These are phyloP conservation scores for Acronicta alni DNA, from an alignment of 2,888 invertebrate species.

Conservation along the genomic window DNA sequence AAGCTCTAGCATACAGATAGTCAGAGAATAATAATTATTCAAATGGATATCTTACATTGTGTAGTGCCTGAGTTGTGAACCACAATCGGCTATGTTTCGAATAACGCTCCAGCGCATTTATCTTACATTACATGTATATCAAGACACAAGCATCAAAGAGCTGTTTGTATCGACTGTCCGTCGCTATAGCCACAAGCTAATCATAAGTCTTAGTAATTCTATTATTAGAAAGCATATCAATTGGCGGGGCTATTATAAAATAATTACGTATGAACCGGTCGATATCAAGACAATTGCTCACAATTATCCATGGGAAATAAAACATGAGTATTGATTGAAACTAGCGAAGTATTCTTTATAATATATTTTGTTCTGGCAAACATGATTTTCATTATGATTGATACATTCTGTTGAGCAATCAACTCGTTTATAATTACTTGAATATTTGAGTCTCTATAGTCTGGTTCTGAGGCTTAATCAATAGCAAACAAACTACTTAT, in stretches of 20 bases:
- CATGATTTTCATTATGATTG: conserved; percentile 3
- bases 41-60: no score
- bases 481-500: no score
- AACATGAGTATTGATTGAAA: conserved; percentile 33
- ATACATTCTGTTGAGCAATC: background rate
- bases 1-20: no score
- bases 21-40: no score
- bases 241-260: conserved; percentile 53
- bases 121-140: background rate
- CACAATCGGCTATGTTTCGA: no score
- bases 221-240: conserved; percentile 53
- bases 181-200: conserved; percentile 12
- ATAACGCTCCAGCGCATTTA: no score
- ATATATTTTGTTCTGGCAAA: background rate
- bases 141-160: background rate
- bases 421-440: background rate
- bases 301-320: conserved; percentile 58
- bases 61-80: no score
- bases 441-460: no score
- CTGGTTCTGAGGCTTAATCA: no score
- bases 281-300: conserved; percentile 58
- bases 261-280: conserved; percentile 56
- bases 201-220: conserved; percentile 30
- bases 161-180: conserved; percentile 2
- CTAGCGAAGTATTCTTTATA: background rate